These are phyloP conservation scores for Sesia bembeciformis DNA, from an alignment of 2,888 invertebrate species.

Conservation along the genomic window DNA sequence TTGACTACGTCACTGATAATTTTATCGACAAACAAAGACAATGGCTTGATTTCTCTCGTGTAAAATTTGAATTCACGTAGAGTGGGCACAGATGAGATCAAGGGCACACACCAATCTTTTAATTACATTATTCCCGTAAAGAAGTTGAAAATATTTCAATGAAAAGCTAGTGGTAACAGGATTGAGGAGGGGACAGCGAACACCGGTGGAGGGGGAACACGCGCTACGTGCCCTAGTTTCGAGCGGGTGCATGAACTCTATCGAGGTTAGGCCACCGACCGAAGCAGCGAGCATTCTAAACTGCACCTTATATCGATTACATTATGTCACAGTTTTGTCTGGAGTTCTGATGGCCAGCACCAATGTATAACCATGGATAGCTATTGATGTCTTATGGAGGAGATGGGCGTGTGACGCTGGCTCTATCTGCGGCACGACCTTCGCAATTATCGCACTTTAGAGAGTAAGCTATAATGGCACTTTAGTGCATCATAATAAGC, in stretches of 20 bases:
- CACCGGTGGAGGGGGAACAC: constrained; percentile 35
- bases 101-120: too few relatives aligned
- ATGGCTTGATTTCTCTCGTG: too few relatives aligned
- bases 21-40: too few relatives aligned
- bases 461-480: background rate
- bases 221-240: constrained; percentile 72
- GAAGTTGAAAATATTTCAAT: constrained; percentile 56
- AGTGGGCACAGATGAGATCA: too few relatives aligned
- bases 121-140: constrained; percentile 1
- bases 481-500: too few relatives aligned
- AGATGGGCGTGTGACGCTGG: constrained; percentile 58
- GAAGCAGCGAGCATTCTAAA: constrained; percentile 36
- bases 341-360: constrained; percentile 28
- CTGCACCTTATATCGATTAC: constrained; percentile 32
- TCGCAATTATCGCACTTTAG: constrained; percentile 52
- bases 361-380: constrained; percentile 61
- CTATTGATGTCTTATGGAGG: constrained; percentile 60
- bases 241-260: constrained; percentile 73
- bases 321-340: constrained; percentile 29
- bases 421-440: constrained; percentile 66
- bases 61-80: too few relatives aligned
- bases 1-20: too few relatives aligned
- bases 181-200: constrained; percentile 29
- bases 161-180: constrained; percentile 65
- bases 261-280: constrained; percentile 76